These are phyloP conservation scores for Margarornis squamiger DNA, from an alignment of 2,797 vertebrate species.

Conservation along the genomic window DNA sequence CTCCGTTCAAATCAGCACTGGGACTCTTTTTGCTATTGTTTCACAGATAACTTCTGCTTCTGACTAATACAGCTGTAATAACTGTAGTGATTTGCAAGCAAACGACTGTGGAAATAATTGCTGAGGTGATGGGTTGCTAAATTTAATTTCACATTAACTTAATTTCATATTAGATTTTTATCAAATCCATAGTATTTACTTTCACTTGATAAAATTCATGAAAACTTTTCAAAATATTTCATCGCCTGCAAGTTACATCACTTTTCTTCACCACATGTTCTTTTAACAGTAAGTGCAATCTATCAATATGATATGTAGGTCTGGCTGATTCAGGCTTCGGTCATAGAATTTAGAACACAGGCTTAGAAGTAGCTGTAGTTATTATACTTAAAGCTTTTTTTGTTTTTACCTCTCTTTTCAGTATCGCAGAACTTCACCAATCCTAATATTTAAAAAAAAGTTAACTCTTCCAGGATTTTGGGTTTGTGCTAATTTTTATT, in stretches of 20 bases:
- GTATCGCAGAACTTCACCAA: not conserved
- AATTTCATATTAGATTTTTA: not conserved
- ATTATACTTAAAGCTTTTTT: not conserved
- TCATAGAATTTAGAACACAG: not conserved
- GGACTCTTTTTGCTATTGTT: not conserved
- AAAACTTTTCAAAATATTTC: not conserved
- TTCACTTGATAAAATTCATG: not conserved
- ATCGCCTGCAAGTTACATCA: not conserved
- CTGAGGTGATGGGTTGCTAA: not conserved
- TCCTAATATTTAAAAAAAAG: not conserved
- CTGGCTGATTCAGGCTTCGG: not conserved
- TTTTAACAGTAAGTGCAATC: not conserved
- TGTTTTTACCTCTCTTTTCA: not conserved
- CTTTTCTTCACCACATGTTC: not conserved
- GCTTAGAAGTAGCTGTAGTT: not conserved
- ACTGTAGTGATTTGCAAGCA: not conserved
- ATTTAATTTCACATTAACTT: not conserved
- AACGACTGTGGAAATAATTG: not conserved
- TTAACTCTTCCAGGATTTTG: not conserved
- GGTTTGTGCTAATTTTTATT: not conserved
- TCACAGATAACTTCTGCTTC: not conserved
- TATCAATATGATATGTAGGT: not conserved
- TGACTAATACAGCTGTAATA: not conserved
- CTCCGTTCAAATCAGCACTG: not conserved
- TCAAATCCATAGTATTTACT: not conserved